These are phyloP conservation scores for Virgularia gustaviana DNA, from an alignment of 92 coral and sea anemone species.

Conservation along the genomic window DNA sequence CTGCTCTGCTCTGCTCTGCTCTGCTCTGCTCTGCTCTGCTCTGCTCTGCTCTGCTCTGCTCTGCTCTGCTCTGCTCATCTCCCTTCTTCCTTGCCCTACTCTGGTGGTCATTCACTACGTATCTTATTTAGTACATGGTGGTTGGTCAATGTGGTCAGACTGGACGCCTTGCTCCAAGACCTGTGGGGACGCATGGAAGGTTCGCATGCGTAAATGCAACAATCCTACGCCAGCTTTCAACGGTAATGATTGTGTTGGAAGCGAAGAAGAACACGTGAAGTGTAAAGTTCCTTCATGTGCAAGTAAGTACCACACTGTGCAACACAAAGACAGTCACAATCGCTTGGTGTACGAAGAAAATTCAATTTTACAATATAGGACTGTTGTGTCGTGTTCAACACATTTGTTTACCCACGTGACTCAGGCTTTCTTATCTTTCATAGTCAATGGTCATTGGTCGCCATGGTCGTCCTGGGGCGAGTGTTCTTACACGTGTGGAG, in stretches of 20 bases:
- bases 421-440: not conserved
- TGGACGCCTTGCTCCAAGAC: slow-evolving; percentile 36
- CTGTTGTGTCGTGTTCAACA: too few species aligned
- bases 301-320: not conserved
- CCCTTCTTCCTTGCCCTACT: not conserved
- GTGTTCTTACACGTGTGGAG: slow-evolving; percentile 17
- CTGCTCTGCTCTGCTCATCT: not conserved
- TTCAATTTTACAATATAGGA: too few species aligned
- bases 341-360: too few species aligned
- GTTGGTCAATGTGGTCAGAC: slow-evolving; percentile 24
- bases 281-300: slow-evolving; percentile 23
- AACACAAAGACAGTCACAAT: too few species aligned
- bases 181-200: slow-evolving; percentile 12
- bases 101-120: not conserved
- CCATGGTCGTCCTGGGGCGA: not conserved
- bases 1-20: not conserved
- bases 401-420: too few species aligned
- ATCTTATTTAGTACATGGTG: slow-evolving; percentile 25
- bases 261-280: not conserved
- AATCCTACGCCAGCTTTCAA: slow-evolving; percentile 7
- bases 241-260: slow-evolving; percentile 15
- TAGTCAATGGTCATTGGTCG: slow-evolving; percentile 32
- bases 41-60: not conserved
- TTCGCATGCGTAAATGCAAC: slow-evolving; percentile 38
- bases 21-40: not conserved